Base-by-base conservation (phyloP, 2,888 invertebrate genomes). In the Quadriops clusia region DNA sequence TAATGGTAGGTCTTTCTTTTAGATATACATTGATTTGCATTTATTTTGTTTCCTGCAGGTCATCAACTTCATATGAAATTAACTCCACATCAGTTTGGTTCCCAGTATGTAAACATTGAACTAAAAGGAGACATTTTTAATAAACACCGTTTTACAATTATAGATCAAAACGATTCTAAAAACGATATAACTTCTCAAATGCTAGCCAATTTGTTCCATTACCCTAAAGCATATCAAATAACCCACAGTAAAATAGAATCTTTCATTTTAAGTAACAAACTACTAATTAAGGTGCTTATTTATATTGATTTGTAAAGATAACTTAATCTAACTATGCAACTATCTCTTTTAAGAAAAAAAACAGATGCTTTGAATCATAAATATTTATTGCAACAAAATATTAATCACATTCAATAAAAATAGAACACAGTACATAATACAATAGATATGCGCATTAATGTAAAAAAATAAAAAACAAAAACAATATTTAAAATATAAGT, bases 261-360 rank as follows among this genome's bases (percentile, higher is more conserved):
- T 24, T 45, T 59, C 10, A 55, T 65, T 42, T 54, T 67, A 12
- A 55, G 57, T 35, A 56, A 64, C 41, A 61, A 58, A 32, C 47
- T 71, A 28, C 50, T 70, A 38, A 55, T 72, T 43, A 70, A 70
- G 56, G 51, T 71, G 27, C 61, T 65, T 40, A 60, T 72, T 32
- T 70, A 63, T 56, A 57, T 71, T 42, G 24, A 29, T 22, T 25
- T 34, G 9, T 30, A 25, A 34, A 17, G 8, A n/a, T n/a, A n/a
- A n/a, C n/a, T n/a, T n/a, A n/a, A n/a, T n/a, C n/a, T n/a, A n/a
- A n/a, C n/a, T n/a, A n/a, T n/a, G n/a, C n/a, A n/a, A n/a, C n/a
- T n/a, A n/a, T n/a, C n/a, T n/a, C n/a, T n/a, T n/a, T n/a, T n/a
- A n/a, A n/a, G n/a, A n/a, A n/a, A n/a, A n/a, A n/a, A n/a, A n/a